Base-by-base conservation (phyloP, 2,888 invertebrate species). In the Pandemis heparana region DNA sequence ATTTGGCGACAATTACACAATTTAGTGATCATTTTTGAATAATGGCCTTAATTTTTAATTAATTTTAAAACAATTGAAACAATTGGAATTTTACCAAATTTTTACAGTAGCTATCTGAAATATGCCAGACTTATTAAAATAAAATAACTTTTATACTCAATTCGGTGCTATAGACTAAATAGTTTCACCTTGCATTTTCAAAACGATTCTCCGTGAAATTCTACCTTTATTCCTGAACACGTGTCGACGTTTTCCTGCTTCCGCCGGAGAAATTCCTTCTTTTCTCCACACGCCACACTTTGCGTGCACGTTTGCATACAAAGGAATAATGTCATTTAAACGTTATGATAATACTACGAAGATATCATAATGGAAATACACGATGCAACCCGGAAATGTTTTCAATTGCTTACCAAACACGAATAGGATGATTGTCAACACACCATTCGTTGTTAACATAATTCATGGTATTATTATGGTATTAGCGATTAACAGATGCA, bases 201-300 rank as follows among this genome's bases (percentile, higher is more conserved):
- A 38, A 71, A 64, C 16, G 63, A 23, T 18, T 59, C 64, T 71
- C 39, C 23, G 48, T 48, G 39, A 65, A 63, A 56, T 60, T 60
- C 38, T 59, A 18, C 62, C 62, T 43, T 64, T 59, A 56, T 70
- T 56, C 56, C 32, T 39, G 18, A 61, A 16, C 79, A 79, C 78
- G 79, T 79, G 79, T 79, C 77, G 78, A 79, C 80, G 79, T 77
- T 80, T 78, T 80, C 79, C 77, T 77, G 62, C 75, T 75, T 77
- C 79, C 76, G 77, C 76, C 74, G 71, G 76, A 77, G 78, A 80
- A 77, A 71, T 78, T 75, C 77, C 78, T 77, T 76, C 77, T 79
- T 77, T 76, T 79, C 53, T 61, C 46, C 59, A 76, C 78, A 53
- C 71, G 72, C 76, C 72, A 62, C 67, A 61, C 67, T 67, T 63